Percentiles rank a stretch among this genome's conserved stretches.
Conservation (phyloP, 2,888 invertebrate species). For the Icerya purchasi region DNA sequence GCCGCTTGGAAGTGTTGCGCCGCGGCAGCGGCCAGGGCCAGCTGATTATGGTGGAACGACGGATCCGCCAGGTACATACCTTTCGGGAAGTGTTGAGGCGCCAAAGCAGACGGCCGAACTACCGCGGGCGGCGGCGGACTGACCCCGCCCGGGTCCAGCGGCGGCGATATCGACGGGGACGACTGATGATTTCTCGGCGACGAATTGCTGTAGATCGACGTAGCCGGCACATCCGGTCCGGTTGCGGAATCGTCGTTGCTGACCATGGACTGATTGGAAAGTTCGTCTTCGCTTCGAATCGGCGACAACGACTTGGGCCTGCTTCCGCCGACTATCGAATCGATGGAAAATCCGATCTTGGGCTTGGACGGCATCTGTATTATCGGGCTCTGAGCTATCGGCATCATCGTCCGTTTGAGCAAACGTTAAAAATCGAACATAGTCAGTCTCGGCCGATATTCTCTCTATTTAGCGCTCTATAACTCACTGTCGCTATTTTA, state of each 20-base stretch:
- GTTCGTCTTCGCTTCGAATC: conserved; percentile 20
- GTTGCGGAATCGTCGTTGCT: conserved; percentile 14
- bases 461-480: no score
- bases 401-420: conserved; percentile 50
- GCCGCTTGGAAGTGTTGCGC: conserved; percentile 40
- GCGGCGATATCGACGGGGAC: conserved; percentile 23
- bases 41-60: conserved; percentile 35
- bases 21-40: conserved; percentile 34
- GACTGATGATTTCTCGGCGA: conserved; percentile 14
- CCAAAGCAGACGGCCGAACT: conserved; percentile 23
- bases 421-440: not conserved
- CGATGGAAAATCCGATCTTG: conserved; percentile 85
- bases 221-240: conserved; percentile 9
- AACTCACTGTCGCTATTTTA: no score
- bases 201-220: conserved; percentile 7
- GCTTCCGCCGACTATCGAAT: conserved; percentile 61
- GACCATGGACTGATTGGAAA: conserved; percentile 13
- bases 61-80: conserved; percentile 26
- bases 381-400: conserved; percentile 81
- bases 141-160: conserved; percentile 24
- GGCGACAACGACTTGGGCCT: conserved; percentile 23
- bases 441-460: not conserved
- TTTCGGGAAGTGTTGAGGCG: conserved; percentile 22
- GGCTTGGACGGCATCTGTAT: conserved; percentile 79
- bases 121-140: conserved; percentile 20